Evolutionary conservation across 2,888 invertebrate genomes (phyloP).

Genomic region (Acronicta leporina): DNA sequence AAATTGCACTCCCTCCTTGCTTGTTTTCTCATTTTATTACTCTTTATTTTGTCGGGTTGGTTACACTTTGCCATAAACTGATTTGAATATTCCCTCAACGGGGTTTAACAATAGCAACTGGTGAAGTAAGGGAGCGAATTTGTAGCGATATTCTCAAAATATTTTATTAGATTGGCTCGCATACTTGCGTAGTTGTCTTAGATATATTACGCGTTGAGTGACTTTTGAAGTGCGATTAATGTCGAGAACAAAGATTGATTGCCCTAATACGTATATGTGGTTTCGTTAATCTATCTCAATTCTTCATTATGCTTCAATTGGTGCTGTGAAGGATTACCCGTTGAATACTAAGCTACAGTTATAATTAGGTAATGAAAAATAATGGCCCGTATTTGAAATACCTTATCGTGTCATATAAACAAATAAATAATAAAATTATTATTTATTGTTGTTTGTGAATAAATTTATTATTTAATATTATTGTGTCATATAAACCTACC

Average conservation of each 20-base stretch:
- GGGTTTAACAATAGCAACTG: conserved; percentile 50
- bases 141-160: conserved; percentile 38
- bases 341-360: conserved; percentile 30
- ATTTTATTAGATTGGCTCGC: conserved; percentile 19
- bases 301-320: conserved; percentile 32
- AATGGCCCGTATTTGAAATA: background rate
- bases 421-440: no score
- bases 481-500: no score
- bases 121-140: conserved; percentile 40
- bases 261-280: conserved; percentile 22
- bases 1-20: conserved; percentile 62
- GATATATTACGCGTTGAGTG: conserved; percentile 31
- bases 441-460: no score
- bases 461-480: no score
- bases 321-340: conserved; percentile 29
- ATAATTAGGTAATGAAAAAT: conserved; percentile 3
- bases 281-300: conserved; percentile 23
- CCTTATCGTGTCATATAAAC: background rate
- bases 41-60: conserved; percentile 57
- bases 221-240: conserved; percentile 32
- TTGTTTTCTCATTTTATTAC: conserved; percentile 67
- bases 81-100: conserved; percentile 57
- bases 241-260: conserved; percentile 45
- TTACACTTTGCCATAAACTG: conserved; percentile 57
- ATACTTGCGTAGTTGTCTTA: conserved; percentile 13